A percentile compares a stretch with the other conserved stretches of the same genome.
Conservation (phyloP, 2,888 invertebrate species). For the Abscondita cerata region DNA sequence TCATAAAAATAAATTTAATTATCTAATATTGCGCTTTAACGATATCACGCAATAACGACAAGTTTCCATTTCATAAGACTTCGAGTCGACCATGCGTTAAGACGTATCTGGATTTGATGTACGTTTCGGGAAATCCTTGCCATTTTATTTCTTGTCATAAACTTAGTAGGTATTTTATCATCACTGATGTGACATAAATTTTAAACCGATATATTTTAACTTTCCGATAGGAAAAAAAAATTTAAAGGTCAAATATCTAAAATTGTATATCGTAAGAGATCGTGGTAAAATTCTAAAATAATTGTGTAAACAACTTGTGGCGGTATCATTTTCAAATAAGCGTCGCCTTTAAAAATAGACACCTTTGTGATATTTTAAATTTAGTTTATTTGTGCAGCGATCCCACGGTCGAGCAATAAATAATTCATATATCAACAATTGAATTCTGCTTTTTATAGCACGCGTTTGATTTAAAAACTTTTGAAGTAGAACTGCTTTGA, state of each 20-base stretch:
- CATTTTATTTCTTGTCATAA: conserved; percentile 11
- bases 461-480: conserved; percentile 36
- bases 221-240: neutral
- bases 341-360: conserved; percentile 17
- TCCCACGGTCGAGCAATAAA: conserved; percentile 18
- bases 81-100: conserved; percentile 9
- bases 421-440: conserved; percentile 33
- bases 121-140: conserved; percentile 11
- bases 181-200: conserved; percentile 9
- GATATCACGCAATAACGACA: conserved; percentile 9
- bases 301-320: neutral
- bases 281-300: neutral
- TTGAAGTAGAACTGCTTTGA: conserved; percentile 34
- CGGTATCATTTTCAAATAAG: neutral
- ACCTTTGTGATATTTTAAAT: conserved; percentile 12
- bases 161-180: conserved; percentile 11
- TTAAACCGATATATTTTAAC: neutral
- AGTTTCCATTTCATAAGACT: conserved; percentile 9
- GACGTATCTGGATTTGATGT: conserved; percentile 11
- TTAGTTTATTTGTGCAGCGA: conserved; percentile 13
- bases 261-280: neutral
- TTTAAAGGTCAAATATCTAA: neutral
- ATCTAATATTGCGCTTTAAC: neutral
- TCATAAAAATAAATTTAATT: neutral
- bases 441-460: conserved; percentile 30